phyloP scores from a whole-genome alignment of 2,797 vertebrate species.

The Rhodeus uyekii region DNA sequence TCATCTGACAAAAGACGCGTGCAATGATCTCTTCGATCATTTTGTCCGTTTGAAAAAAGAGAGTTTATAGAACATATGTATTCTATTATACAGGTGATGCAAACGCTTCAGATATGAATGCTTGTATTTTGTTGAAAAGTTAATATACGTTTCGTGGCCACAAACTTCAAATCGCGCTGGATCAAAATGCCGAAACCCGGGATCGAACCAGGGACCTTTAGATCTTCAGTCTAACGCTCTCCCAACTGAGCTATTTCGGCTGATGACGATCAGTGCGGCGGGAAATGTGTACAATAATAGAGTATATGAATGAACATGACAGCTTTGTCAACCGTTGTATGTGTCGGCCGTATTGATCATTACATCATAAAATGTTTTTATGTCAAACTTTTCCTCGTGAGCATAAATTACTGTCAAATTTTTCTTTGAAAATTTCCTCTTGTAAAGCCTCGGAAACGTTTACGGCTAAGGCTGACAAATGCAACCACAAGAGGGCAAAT shows the following conservation, averaged over 20 bases:
- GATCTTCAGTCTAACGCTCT: conserved; percentile 65
- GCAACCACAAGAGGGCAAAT: not conserved
- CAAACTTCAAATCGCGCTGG: too few relatives aligned
- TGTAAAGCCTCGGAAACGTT: not conserved
- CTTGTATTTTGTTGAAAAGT: too few relatives aligned
- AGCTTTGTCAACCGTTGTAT: not conserved
- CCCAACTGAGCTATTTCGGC: conserved; percentile 62
- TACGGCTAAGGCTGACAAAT: not conserved
- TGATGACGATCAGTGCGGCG: too few relatives aligned
- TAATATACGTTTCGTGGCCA: too few relatives aligned
- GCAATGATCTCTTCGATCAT: not conserved
- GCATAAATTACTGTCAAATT: not conserved
- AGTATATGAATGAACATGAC: not conserved
- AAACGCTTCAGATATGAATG: too few relatives aligned
- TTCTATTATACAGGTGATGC: too few relatives aligned
- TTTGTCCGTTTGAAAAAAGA: not conserved
- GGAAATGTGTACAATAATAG: not conserved
- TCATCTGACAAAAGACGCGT: too few relatives aligned
- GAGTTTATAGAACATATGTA: too few relatives aligned
- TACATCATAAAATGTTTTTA: not conserved
- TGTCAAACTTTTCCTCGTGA: too few relatives aligned
- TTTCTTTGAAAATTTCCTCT: not conserved
- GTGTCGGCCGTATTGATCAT: not conserved
- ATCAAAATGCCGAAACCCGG: conserved; percentile 56
- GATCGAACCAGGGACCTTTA: conserved; percentile 70